Conservation (phyloP, 2,113 vertebrate species). For the Caretta caretta region DNA sequence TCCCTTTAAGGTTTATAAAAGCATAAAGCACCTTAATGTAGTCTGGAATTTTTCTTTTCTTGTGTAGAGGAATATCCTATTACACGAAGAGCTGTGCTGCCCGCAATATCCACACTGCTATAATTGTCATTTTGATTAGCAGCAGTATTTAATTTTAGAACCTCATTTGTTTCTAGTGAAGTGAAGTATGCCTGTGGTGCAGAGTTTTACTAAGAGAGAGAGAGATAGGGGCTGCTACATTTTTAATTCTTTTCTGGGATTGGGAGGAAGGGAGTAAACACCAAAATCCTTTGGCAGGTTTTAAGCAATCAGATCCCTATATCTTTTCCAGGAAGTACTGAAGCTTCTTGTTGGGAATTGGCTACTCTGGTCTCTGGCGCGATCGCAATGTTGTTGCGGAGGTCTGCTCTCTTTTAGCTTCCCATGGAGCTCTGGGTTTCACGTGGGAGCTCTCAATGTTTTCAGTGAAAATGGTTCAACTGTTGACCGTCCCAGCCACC, state of each 20-base stretch:
- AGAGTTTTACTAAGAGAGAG: constrained; percentile 6
- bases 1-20: constrained; percentile 29
- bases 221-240: fast-evolving
- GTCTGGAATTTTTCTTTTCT: constrained; percentile 21
- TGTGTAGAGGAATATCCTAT: constrained; percentile 37
- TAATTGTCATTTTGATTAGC: constrained; percentile 31
- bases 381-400: neutral
- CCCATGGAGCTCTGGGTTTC: neutral
- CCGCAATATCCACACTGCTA: neutral
- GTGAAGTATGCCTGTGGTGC: neutral
- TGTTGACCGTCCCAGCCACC: neutral
- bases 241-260: neutral
- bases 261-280: neutral
- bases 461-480: neutral
- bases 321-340: neutral
- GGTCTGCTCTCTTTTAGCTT: constrained; percentile 3
- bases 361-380: constrained; percentile 46
- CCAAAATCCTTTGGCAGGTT: neutral
- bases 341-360: neutral
- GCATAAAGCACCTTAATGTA: constrained; percentile 27
- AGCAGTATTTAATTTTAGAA: constrained; percentile 44
- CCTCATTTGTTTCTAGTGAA: constrained; percentile 23
- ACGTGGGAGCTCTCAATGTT: neutral
- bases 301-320: neutral
- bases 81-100: constrained; percentile 27